These are phyloP conservation scores for Pachycephus smyrnensis DNA, from an alignment of 2,888 invertebrate genomes.

Conservation along the genomic window DNA sequence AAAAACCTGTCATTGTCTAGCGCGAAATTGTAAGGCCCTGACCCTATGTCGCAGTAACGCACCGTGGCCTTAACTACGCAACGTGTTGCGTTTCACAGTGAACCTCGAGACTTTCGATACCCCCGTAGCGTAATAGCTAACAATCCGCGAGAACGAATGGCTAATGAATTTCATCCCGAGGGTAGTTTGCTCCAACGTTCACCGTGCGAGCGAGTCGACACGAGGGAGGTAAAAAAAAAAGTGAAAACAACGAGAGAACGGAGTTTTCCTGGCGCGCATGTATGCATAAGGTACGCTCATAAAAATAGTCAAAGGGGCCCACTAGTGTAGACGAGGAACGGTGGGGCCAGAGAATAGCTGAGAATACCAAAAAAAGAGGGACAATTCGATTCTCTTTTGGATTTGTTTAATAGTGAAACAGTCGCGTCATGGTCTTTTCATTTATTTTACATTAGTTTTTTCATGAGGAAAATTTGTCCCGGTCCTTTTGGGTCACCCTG, in stretches of 20 bases:
- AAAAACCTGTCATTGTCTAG: conserved; percentile 39
- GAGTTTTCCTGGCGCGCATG: background rate
- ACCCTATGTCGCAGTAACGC: too few species aligned
- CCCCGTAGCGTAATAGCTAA: background rate
- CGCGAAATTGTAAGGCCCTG: conserved; percentile 9
- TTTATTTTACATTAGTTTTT: background rate
- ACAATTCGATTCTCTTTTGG: too few species aligned
- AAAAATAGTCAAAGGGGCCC: too few species aligned
- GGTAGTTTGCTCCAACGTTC: background rate
- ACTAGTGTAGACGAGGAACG: too few species aligned
- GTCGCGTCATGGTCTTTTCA: background rate
- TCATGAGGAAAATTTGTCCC: too few species aligned
- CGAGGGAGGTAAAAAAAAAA: conserved; percentile 10
- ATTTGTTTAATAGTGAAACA: too few species aligned
- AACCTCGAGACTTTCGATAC: background rate
- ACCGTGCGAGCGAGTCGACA: background rate
- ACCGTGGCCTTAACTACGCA: too few species aligned
- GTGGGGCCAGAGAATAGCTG: too few species aligned
- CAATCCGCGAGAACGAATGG: conserved; percentile 23
- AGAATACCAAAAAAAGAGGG: too few species aligned
- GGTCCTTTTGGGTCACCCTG: too few species aligned
- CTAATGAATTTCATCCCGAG: conserved; percentile 46
- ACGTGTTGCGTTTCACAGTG: too few species aligned
- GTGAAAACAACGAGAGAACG: background rate
- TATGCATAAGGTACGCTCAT: background rate